Base-by-base conservation (phyloP, 1,140 invertebrate genomes). In the Caenorhabditis inopinata region DNA sequence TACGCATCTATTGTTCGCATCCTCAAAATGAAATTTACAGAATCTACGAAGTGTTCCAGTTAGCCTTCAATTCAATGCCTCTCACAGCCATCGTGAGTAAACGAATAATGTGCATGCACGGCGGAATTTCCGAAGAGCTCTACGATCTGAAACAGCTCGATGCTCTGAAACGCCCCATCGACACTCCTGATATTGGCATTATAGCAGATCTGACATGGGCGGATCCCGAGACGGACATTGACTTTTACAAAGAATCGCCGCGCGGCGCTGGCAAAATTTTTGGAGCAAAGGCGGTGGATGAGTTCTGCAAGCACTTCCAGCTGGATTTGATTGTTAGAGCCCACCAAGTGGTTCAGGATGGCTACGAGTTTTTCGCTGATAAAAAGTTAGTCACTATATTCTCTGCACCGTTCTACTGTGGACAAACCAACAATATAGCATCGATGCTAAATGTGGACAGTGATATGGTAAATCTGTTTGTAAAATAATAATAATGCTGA, bases 121-220 rank as follows among this genome's bases (percentile, higher is more conserved):
- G 93, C 38, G 93, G 93, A 23, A 91, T 94, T 16, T 93, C 93
- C 86, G 93, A 93, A 25, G 93, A 94, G 88, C 87, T 94, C 18
- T 82, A 84, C 25, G 84, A 76, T 84, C 93, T 91, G 58, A 68
- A 68, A 21, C 58, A 85, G 80, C 49, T 85, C 11, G 75, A 82
- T 18, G 29, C 49, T 14, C 48, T 85, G 32, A 80, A 85, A 58
- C 79, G 84, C 21, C 82, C 82, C 14, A 80, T 80, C 49, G 84
- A 85, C 21, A 85, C 85, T 47, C 85, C 85, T 9, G 82, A 85
- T 29, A 35, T 83, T 14, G 85, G 85, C 42, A 62, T 74, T 11
- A 46, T 74, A 9, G 75, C 80, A 27, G 74, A 81, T 42, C 27
- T 81, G 23, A 77, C 80, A n/a, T 78, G 80, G 74, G 75, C 95